Evolutionary conservation across 2,888 invertebrate genomes (phyloP), one percentile per base, ranked within the genome.

Genomic region (Bombylius major): DNA sequence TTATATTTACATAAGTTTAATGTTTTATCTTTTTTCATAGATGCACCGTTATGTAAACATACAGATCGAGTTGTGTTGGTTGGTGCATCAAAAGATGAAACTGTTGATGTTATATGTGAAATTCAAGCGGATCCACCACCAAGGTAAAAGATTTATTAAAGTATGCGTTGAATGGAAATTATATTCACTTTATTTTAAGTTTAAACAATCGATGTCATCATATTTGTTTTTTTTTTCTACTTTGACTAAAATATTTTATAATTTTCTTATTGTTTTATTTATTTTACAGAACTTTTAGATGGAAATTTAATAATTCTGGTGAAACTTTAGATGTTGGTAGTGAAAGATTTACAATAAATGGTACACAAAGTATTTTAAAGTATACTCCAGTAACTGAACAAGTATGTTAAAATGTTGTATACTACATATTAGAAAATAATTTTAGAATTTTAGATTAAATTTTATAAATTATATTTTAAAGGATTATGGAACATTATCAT

Each of bases 251-350:
- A 23, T n/a, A n/a, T 23, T 23, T 23, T 3, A 23, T 23, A 23
- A 23, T 23, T 23, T 23, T 3, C 23, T 23, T 23, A 23, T 23
- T 23, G 23, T 23, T 23, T 23, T 23, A 9, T 51, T 47, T 42
- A 7, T 39, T 36, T 55, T 56, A 32, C 56, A 86, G 87, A 65
- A 84, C 83, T 69, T 94, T 93, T 78, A 85, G 88, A 65, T 93
- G 93, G 93, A 91, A 92, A 78, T 92, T 93, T 78, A 93, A 93
- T 79, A 91, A 91, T 77, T 90, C 90, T 12, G 91, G 92, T 5
- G 91, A 91, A 76, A 89, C 89, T 51, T 76, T 89, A 61, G 89
- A 91, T 75, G 86, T 90, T 57, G 84, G 85, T 52, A 82, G 86
- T 50, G 87, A 87, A 70, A 76, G 86, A 59, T 89, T 84, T 76